Evolutionary conservation across 1,140 invertebrate species (phyloP).

Genomic region (Bombus superbus): DNA sequence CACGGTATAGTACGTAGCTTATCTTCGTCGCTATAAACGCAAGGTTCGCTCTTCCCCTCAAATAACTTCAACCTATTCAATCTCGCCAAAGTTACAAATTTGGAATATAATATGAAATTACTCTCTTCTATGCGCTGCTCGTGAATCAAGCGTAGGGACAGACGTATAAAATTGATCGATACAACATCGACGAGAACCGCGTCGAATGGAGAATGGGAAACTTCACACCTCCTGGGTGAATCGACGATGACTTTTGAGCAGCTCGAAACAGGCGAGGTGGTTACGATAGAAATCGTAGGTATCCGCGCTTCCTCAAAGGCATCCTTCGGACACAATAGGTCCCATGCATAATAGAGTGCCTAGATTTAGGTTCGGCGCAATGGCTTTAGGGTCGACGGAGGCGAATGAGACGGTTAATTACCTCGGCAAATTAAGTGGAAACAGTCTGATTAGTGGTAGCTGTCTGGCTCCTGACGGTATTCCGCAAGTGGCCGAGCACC

Average conservation of each 20-base stretch:
- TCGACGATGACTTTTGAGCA: constrained; percentile 15
- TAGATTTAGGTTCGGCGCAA: constrained; percentile 65
- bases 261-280: not conserved
- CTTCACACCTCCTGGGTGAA: not conserved
- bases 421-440: constrained; percentile 82
- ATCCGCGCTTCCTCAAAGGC: constrained; percentile 41
- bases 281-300: constrained; percentile 39
- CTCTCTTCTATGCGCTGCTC: too few relatives aligned
- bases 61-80: too few relatives aligned
- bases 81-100: too few relatives aligned
- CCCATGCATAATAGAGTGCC: constrained; percentile 76
- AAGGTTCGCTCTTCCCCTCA: too few relatives aligned
- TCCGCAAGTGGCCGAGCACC: constrained; percentile 59
- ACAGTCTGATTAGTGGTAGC: constrained; percentile 80
- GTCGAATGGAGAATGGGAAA: too few relatives aligned
- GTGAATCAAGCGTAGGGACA: not conserved
- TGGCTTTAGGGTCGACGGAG: constrained; percentile 70
- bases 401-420: constrained; percentile 80
- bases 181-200: too few relatives aligned
- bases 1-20: too few relatives aligned
- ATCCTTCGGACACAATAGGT: constrained; percentile 76
- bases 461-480: constrained; percentile 71
- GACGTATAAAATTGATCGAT: not conserved
- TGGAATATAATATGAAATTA: too few relatives aligned
- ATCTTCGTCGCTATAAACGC: too few relatives aligned